Conservation (phyloP, 2,113 vertebrate species). For the Rhipidura dahli region DNA sequence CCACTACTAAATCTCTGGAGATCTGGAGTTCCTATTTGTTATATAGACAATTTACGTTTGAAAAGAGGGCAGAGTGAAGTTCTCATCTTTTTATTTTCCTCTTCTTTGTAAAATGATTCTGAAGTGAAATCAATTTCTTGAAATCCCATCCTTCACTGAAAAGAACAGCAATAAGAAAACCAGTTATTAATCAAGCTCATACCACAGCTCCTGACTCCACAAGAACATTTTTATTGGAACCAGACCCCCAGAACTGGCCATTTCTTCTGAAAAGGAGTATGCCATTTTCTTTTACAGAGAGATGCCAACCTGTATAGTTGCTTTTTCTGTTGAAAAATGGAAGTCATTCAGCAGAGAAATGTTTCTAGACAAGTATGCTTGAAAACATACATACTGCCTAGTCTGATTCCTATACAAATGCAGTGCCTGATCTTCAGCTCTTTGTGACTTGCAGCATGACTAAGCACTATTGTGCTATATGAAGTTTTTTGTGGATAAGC, state of each 20-base stretch:
- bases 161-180: neutral
- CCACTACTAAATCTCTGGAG: neutral
- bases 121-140: constrained; percentile 2
- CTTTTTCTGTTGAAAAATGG: neutral
- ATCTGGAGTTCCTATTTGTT: neutral
- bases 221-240: neutral
- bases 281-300: neutral
- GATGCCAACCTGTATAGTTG: neutral
- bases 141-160: constrained; percentile 22
- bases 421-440: neutral
- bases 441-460: neutral
- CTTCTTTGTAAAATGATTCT: neutral
- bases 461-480: neutral
- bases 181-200: neutral
- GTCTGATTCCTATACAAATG: neutral
- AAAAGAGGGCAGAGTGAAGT: neutral
- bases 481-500: neutral
- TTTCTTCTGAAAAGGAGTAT: neutral
- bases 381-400: neutral
- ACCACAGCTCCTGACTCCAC: neutral
- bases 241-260: neutral
- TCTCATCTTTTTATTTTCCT: neutral
- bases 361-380: neutral
- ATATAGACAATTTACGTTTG: neutral
- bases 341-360: neutral